A percentile compares a stretch with the other conserved stretches of the same genome.
phyloP scores from a whole-genome alignment of 2,113 vertebrate genomes.

The Caloenas nicobarica region DNA sequence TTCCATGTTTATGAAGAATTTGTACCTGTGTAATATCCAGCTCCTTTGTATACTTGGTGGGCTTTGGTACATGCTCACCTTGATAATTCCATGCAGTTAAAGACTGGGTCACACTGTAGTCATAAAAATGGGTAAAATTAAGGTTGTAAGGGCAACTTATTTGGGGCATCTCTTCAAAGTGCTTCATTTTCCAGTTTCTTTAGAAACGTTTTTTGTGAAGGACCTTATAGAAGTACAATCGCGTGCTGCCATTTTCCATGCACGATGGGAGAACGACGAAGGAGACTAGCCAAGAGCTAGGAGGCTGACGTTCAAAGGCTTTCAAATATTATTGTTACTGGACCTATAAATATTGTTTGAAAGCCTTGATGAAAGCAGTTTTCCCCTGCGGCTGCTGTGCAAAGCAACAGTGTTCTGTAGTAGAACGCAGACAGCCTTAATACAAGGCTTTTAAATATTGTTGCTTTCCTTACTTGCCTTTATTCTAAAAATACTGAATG shows the following conservation, averaged over 20 bases:
- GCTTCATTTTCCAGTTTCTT: background rate
- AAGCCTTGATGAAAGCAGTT: constrained; percentile 37
- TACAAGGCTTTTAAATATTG: background rate
- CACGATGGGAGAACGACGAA: background rate
- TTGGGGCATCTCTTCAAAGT: background rate
- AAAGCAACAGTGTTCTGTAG: background rate
- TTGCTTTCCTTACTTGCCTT: background rate
- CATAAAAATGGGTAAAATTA: background rate
- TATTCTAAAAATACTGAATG: background rate
- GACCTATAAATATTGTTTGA: background rate
- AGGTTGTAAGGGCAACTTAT: background rate
- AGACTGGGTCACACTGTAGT: accelerated
- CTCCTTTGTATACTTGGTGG: background rate
- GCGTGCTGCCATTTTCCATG: background rate
- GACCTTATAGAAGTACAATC: background rate
- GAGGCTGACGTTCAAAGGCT: background rate
- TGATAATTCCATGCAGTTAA: accelerated
- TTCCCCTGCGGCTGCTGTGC: background rate
- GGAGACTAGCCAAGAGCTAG: background rate
- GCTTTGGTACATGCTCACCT: accelerated
- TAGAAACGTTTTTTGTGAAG: background rate
- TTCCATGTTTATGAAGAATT: accelerated
- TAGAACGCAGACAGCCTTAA: background rate
- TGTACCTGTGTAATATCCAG: accelerated
- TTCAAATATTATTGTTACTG: background rate